Evolutionary conservation across 2,888 invertebrate genomes (phyloP), one percentile per base, ranked within the genome.

Genomic region (Dichetophora obliterata): DNA sequence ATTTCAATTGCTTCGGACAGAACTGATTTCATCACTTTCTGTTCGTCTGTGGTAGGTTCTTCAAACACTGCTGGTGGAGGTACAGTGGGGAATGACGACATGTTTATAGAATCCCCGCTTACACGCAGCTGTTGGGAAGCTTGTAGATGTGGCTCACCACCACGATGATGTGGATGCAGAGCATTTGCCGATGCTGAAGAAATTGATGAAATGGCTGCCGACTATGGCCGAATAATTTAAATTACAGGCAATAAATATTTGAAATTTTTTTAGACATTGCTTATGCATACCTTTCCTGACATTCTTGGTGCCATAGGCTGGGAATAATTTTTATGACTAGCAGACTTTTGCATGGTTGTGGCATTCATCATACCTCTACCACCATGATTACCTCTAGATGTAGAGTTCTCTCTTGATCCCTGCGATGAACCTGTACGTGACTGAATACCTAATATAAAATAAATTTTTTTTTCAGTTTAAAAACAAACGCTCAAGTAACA

Each of bases 391-490:
- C 81, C 82, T 22, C 88, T 85, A 3, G 89, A 87, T 2, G 88
- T 85, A 0, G 89, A 89, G 72, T 84, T 90, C 80, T 90, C 91
- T 43, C 90, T 86, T 5, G 90, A 90, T 11, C 91, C 87, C 78
- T 92, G 92, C 78, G 92, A 91, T 65, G 92, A 92, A 74, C 92
- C 91, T 54, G 92, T 91, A 79, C 92, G 89, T 8, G 92, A 91
- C 80, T 90, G 89, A 65, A 91, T 89, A 72, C 84, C 88, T 88
- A 82, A 24, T 65, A 24, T 75, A 65, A 8, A 52, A 61, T 50
- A 57, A 0, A 22, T 11, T 57, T 37, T 54, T n/a, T n/a, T n/a
- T n/a, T n/a, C n/a, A n/a, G n/a, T n/a, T n/a, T n/a, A n/a, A n/a
- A n/a, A n/a, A n/a, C n/a, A n/a, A 24, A 66, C n/a, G 8, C 3